Conservation (phyloP, 2,888 invertebrate genomes). For the Eledone cirrhosa region DNA sequence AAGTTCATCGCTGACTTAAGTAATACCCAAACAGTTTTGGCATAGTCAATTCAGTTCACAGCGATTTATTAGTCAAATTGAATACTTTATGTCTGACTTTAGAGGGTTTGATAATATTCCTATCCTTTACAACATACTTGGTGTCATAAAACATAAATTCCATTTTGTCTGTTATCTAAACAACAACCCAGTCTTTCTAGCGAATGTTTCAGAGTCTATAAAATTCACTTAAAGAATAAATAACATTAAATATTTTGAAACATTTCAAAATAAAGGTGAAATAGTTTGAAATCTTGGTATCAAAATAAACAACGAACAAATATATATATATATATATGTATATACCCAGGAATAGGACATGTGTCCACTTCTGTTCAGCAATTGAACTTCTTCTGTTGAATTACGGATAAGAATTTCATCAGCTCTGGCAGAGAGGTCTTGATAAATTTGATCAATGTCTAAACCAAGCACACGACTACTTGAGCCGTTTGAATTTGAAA, state of each 20-base stretch:
- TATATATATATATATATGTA: background rate
- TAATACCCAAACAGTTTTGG: no score
- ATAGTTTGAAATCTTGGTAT: background rate
- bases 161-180: no score
- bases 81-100: no score
- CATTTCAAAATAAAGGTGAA: background rate
- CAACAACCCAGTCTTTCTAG: background rate
- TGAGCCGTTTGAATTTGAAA: background rate
- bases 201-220: background rate
- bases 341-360: conserved; percentile 22
- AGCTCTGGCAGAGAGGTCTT: conserved; percentile 6
- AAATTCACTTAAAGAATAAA: background rate
- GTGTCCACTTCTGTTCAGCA: conserved; percentile 4
- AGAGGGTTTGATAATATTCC: no score
- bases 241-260: background rate
- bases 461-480: background rate
- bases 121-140: no score
- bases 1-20: no score
- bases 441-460: conserved; percentile 5
- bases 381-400: conserved; percentile 17
- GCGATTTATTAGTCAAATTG: no score
- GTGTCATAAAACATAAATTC: no score
- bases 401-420: conserved; percentile 4
- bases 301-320: background rate
- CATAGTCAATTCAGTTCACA: no score